These are phyloP conservation scores for Agelas oroides DNA, from an alignment of 37 sponge, comb jelly and placozoan genomes.

Conservation along the genomic window DNA sequence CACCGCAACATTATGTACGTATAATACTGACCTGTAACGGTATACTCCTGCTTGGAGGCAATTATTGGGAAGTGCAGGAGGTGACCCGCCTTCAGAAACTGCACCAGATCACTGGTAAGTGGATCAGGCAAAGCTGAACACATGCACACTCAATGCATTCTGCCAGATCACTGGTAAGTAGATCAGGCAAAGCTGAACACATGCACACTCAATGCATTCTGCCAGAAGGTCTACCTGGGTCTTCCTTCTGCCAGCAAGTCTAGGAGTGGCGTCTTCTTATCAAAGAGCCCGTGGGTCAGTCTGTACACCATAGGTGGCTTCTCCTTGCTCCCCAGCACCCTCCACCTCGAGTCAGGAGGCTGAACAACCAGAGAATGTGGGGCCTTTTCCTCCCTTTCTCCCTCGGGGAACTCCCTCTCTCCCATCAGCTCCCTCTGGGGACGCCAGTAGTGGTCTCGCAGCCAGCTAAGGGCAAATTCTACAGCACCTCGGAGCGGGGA, in stretches of 20 bases:
- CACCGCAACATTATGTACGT: background rate
- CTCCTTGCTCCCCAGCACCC: too few species aligned
- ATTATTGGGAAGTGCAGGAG: constrained; percentile 17
- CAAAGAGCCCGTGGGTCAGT: background rate
- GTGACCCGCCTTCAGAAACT: constrained; percentile 13
- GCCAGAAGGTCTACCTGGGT: background rate
- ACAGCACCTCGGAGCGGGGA: constrained; percentile 15
- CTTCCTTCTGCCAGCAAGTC: background rate
- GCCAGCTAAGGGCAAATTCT: constrained; percentile 41
- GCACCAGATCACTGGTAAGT: constrained; percentile 17
- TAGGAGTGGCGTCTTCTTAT: background rate
- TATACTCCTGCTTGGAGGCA: background rate
- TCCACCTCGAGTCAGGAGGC: too few species aligned
- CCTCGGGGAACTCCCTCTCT: too few species aligned
- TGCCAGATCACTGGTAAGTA: background rate
- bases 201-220: background rate
- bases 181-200: too few species aligned
- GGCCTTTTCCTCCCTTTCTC: too few species aligned
- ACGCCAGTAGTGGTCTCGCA: constrained; percentile 48
- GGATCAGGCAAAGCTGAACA: too few species aligned
- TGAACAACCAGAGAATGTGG: too few species aligned
- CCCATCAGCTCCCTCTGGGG: constrained; percentile 22
- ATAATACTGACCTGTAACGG: constrained; percentile 3
- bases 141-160: background rate
- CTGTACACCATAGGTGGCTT: background rate